Evolutionary conservation across 1,140 invertebrate species (phyloP).

Genomic region (Ericerus pela): DNA sequence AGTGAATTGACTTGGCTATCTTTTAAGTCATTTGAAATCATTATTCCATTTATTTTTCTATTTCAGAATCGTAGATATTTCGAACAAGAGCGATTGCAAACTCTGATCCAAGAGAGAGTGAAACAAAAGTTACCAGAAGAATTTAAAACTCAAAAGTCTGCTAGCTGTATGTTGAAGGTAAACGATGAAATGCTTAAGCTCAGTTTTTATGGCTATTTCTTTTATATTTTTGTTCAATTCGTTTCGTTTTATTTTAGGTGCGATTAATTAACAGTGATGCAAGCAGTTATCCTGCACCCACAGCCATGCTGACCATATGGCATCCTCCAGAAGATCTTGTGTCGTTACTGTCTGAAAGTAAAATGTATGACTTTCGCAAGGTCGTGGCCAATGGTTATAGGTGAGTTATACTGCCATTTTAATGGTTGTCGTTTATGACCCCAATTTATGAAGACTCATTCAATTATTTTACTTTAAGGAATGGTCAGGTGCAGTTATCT

Average conservation of each 20-base stretch:
- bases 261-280: constrained; percentile 24
- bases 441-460: background rate
- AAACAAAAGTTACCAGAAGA: constrained; percentile 35
- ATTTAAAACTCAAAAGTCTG: background rate
- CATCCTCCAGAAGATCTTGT: constrained; percentile 37
- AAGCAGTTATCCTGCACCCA: constrained; percentile 24
- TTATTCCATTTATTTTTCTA: too few relatives aligned
- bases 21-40: too few relatives aligned
- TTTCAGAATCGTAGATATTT: too few relatives aligned
- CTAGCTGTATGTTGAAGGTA: background rate
- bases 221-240: background rate
- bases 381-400: background rate
- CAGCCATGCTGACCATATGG: constrained; percentile 42
- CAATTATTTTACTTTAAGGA: constrained; percentile 26
- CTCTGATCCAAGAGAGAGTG: constrained; percentile 32
- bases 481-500: constrained; percentile 32
- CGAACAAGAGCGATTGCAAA: constrained; percentile 25
- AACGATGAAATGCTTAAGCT: background rate
- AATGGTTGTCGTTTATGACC: background rate
- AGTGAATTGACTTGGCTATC: too few relatives aligned
- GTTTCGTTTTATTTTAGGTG: background rate
- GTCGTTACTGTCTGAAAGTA: constrained; percentile 38
- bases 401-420: too few relatives aligned
- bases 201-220: background rate
- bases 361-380: background rate